Conservation (phyloP, 2,888 invertebrate genomes). For the Lasioglossum lativentre region DNA sequence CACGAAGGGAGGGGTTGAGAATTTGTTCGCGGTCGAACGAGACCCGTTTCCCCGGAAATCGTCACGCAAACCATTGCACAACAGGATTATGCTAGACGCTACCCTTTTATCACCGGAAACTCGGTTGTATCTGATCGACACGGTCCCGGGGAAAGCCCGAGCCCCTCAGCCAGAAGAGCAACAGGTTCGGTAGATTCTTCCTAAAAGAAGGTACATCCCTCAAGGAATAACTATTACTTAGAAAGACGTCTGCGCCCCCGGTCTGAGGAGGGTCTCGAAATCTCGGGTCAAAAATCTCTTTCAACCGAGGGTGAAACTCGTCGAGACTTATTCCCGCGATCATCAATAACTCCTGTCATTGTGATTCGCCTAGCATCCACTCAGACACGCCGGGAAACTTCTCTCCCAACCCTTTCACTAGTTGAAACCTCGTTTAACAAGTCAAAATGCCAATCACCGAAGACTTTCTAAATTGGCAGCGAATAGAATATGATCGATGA, state of each 20-base stretch:
- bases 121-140: slow-evolving; percentile 17
- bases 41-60: neutral
- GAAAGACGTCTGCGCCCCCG: slow-evolving; percentile 15
- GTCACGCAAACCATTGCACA: neutral
- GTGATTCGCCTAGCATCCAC: neutral
- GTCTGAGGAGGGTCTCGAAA: slow-evolving; percentile 12
- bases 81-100: neutral
- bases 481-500: neutral
- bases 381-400: neutral
- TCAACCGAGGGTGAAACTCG: slow-evolving; percentile 11
- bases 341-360: slow-evolving; percentile 21
- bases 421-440: neutral
- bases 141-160: slow-evolving; percentile 16
- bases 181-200: slow-evolving; percentile 59
- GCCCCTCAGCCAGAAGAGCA: slow-evolving; percentile 54
- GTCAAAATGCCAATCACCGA: neutral
- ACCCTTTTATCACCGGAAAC: slow-evolving; percentile 13
- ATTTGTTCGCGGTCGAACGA: neutral
- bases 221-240: slow-evolving; percentile 28
- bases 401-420: neutral
- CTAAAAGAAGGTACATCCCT: slow-evolving; percentile 42
- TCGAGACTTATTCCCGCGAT: slow-evolving; percentile 14
- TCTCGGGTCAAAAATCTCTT: slow-evolving; percentile 19
- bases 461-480: neutral
- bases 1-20: neutral